Percentiles rank a stretch among this genome's conserved stretches.
phyloP scores from a whole-genome alignment of 2,113 vertebrate species.

The Himantopus leucocephalus region DNA sequence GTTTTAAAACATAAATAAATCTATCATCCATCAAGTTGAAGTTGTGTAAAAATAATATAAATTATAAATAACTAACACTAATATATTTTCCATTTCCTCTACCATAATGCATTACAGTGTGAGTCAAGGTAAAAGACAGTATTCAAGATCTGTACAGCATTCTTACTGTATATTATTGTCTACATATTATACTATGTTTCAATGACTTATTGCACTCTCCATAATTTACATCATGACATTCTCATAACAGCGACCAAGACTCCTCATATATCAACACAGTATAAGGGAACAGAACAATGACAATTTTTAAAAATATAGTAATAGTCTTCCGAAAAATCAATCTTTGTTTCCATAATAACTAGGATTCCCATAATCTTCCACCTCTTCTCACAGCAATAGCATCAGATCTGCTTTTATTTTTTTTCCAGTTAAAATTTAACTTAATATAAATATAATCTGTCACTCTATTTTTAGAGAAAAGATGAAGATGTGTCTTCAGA shows the following conservation, averaged over 20 bases:
- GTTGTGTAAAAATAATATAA: background rate
- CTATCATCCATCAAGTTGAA: background rate
- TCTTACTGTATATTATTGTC: background rate
- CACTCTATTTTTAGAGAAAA: conserved; percentile 8
- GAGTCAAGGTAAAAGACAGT: background rate
- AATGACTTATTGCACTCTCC: background rate
- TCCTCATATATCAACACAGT: background rate
- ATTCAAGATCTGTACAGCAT: background rate
- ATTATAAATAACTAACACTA: background rate
- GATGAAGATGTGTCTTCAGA: background rate
- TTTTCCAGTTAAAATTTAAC: background rate
- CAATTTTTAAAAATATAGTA: background rate
- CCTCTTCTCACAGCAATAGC: background rate
- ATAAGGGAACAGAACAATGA: background rate
- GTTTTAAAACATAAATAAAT: background rate
- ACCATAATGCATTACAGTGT: background rate
- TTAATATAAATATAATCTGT: conserved; percentile 13
- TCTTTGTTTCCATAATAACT: background rate
- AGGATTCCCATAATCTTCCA: background rate
- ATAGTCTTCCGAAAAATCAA: background rate
- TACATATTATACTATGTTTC: background rate
- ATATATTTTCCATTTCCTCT: background rate
- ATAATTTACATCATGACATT: background rate
- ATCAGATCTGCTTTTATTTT: background rate
- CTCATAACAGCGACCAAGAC: background rate